Conservation (phyloP, 1,140 invertebrate species). For the Amyelois transitella region DNA sequence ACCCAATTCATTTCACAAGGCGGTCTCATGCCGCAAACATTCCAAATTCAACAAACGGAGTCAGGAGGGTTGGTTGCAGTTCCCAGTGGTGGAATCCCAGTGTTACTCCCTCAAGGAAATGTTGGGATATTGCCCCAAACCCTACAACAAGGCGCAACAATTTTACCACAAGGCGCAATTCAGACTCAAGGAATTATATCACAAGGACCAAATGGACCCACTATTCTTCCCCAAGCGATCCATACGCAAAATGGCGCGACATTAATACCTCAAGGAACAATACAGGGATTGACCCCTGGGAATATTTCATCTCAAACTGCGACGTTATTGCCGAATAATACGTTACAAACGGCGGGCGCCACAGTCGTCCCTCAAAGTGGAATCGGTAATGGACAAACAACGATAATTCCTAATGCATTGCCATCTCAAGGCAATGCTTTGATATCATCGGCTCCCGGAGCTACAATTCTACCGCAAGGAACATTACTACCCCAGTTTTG, state of each 20-base stretch:
- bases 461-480: constrained; percentile 76
- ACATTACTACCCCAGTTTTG: constrained; percentile 79
- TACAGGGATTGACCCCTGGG: constrained; percentile 61
- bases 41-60: constrained; percentile 77
- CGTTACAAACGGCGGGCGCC: constrained; percentile 57
- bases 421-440: constrained; percentile 65
- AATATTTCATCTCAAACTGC: constrained; percentile 64
- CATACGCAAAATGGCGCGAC: constrained; percentile 70
- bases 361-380: constrained; percentile 68
- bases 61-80: constrained; percentile 76
- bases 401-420: constrained; percentile 67
- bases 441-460: constrained; percentile 57
- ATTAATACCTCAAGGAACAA: constrained; percentile 67
- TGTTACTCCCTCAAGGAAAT: constrained; percentile 73
- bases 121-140: constrained; percentile 70
- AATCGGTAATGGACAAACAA: constrained; percentile 64
- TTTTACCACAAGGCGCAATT: constrained; percentile 66
- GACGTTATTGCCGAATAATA: constrained; percentile 59
- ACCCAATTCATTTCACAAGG: constrained; percentile 77
- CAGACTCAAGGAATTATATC: constrained; percentile 74
- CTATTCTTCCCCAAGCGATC: constrained; percentile 69
- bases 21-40: constrained; percentile 77
- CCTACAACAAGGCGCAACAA: constrained; percentile 62
- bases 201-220: constrained; percentile 69
- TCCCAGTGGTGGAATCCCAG: constrained; percentile 77